Conservation (phyloP, 2,113 vertebrate species). For the Gopherus flavomarginatus region DNA sequence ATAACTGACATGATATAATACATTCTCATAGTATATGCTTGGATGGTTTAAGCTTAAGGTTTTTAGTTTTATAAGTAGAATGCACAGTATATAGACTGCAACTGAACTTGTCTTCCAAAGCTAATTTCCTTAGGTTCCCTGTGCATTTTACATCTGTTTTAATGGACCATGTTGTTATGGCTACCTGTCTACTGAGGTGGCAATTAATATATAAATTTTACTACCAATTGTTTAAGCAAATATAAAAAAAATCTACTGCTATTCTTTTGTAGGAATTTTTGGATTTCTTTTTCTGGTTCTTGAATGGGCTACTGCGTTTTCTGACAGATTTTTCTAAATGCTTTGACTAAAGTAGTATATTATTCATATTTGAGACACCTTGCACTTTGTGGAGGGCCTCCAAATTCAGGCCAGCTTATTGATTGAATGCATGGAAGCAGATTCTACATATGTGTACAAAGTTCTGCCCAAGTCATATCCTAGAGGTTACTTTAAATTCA, state of each 20-base stretch:
- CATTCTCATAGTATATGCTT: constrained; percentile 46
- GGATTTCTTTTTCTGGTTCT: background rate
- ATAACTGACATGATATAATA: constrained; percentile 51
- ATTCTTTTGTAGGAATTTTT: background rate
- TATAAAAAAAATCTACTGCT: background rate
- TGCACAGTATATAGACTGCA: constrained; percentile 11
- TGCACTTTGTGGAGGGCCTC: background rate
- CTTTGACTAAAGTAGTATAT: background rate
- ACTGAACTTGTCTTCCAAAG: constrained; percentile 40
- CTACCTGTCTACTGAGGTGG: background rate
- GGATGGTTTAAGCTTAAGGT: constrained; percentile 48
- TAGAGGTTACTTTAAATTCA: background rate
- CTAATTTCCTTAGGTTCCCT: constrained; percentile 8
- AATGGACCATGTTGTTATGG: background rate
- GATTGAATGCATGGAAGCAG: constrained; percentile 17
- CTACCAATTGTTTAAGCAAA: background rate
- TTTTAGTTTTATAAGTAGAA: constrained; percentile 67
- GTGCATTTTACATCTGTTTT: constrained; percentile 8
- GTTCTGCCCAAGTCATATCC: constrained; percentile 11
- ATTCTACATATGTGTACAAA: background rate
- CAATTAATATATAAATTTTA: constrained; percentile 7
- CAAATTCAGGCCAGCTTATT: background rate
- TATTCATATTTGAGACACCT: background rate
- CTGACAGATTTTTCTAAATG: constrained; percentile 9
- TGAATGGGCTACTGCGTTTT: background rate